phyloP scores from a whole-genome alignment of 1,140 invertebrate species.

The Bactericera cockerelli region DNA sequence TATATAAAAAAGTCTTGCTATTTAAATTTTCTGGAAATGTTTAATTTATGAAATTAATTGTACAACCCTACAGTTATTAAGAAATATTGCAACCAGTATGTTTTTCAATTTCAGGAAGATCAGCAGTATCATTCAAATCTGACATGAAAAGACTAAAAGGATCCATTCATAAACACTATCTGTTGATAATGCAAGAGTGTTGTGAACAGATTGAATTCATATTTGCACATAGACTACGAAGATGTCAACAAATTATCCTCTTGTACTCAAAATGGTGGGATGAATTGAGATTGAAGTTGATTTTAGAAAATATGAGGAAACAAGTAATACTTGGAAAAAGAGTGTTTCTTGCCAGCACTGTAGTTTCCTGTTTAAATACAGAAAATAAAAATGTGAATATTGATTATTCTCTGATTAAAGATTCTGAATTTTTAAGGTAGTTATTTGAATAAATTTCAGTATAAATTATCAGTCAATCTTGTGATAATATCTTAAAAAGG shows the following conservation, averaged over 20 bases:
- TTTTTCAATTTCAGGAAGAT: background rate
- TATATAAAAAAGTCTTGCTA: too few species aligned
- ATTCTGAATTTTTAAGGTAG: background rate
- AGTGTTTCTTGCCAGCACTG: background rate
- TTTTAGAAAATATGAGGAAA: background rate
- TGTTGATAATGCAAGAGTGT: background rate
- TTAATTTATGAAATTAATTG: too few species aligned
- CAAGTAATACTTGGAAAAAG: background rate
- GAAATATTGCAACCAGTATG: too few species aligned
- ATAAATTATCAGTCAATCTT: too few species aligned
- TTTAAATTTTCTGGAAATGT: too few species aligned
- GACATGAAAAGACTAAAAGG: background rate
- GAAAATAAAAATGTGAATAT: background rate
- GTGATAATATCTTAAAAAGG: too few species aligned
- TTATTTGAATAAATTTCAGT: too few species aligned
- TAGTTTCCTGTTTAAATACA: background rate
- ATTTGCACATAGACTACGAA: conserved; percentile 4
- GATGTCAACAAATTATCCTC: conserved; percentile 3
- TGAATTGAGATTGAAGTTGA: conserved; percentile 2
- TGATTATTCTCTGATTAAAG: background rate
- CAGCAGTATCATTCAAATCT: background rate
- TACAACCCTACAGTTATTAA: too few species aligned
- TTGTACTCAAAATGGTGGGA: conserved; percentile 5
- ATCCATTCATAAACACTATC: background rate
- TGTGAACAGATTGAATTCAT: background rate